These are phyloP conservation scores for Epistrophe eligans DNA, from an alignment of 2,888 invertebrate genomes.

Conservation along the genomic window DNA sequence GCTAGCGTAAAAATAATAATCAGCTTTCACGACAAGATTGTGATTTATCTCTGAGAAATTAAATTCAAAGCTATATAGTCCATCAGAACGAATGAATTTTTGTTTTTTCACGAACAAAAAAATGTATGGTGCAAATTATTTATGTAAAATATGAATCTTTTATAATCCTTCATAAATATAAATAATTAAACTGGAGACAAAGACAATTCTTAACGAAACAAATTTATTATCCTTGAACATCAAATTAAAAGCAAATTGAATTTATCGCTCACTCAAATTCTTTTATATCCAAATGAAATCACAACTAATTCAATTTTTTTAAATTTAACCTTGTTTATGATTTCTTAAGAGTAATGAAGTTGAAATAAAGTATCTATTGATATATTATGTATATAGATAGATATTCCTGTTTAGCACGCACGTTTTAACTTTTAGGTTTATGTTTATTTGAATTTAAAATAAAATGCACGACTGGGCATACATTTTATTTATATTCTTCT, in stretches of 20 bases:
- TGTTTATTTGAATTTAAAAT: not conserved
- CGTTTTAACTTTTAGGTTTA: not conserved
- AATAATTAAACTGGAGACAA: slow-evolving; percentile 6
- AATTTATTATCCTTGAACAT: slow-evolving; percentile 60
- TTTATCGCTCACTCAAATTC: not conserved
- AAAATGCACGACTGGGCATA: not conserved
- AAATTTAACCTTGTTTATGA: not conserved
- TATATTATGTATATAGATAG: not conserved
- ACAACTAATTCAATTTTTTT: slow-evolving; percentile 36
- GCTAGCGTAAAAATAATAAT: slow-evolving; percentile 5
- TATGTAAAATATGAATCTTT: not conserved
- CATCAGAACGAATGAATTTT: not conserved
- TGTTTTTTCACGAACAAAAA: not conserved
- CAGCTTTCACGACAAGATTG: not conserved
- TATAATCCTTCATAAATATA: slow-evolving; percentile 14
- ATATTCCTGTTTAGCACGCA: not conserved
- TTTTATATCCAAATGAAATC: slow-evolving; percentile 16
- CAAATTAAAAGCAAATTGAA: slow-evolving; percentile 64
- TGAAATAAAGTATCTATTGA: not conserved
- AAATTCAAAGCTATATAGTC: not conserved
- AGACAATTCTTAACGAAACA: slow-evolving; percentile 48
- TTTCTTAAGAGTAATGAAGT: not conserved
- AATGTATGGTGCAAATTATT: slow-evolving; percentile 20
- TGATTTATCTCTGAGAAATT: slow-evolving; percentile 8
- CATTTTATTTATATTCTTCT: too few relatives aligned